Evolutionary conservation across 1,140 invertebrate species (phyloP), one percentile per base, ranked within the genome.

Genomic region (Carcinoscorpius rotundicauda): DNA sequence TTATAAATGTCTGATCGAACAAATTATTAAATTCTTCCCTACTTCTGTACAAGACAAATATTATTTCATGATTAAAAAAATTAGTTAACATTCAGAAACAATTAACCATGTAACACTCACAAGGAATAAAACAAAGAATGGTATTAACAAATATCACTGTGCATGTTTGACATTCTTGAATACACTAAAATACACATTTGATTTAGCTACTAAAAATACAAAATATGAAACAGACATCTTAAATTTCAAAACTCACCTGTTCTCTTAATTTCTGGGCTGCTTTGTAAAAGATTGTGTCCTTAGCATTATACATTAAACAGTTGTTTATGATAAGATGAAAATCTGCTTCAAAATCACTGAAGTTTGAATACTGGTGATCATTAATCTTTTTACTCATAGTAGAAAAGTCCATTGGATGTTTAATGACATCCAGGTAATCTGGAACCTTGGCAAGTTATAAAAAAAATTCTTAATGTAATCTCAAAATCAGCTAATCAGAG

Each of bases 261-360:
- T 96, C 91, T 60, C 88, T 83, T 83, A 97, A 87, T 72, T 87
- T 89, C 1, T 91, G 78, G 9, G 88, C 94, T 6, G 91, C 87
- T 66, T 87, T 84, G 77, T 87, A 87, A 74, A 85, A 85, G 8
- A 82, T 75, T 0, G 93, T 97, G 71, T 95, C 92, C 76, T 92
- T 93, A 63, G 90, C 87, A 79, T 98, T 97, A 74, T 98, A 98
- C 0, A 86, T 88, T 64, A 95, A 81, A 76, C 95, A 98, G 75
- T 98, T 98, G 63, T 85, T 85, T 51, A 97, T 91, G 86, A 98
- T 97, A 0, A 97, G 79, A 72, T 88, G 85, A 75, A 98, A 97
- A 79, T 98, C 96, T 1, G 78, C 78, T 74, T 94, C 88, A 73
- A 98, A 86, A 11, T 86, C 83, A 63, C 87, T 84, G 56, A 98